A percentile compares a stretch with the other conserved stretches of the same genome.
These are phyloP conservation scores for Sinella curviseta DNA, from an alignment of 1,140 invertebrate species.

Conservation along the genomic window DNA sequence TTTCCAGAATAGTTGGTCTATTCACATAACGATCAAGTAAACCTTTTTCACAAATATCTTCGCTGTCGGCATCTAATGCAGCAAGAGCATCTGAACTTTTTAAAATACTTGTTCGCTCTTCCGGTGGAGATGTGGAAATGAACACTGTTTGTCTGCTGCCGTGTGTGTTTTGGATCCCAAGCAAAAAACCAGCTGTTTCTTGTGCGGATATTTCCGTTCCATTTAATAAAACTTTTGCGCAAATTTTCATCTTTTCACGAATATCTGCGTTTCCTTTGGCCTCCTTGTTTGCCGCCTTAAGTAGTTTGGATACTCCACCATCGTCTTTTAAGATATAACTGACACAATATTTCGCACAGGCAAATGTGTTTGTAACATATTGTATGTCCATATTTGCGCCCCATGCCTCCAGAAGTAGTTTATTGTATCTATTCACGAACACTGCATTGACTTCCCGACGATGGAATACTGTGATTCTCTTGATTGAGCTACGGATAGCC, in stretches of 20 bases:
- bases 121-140: conserved; percentile 30
- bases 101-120: conserved; percentile 3
- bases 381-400: conserved; percentile 53
- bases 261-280: conserved; percentile 26
- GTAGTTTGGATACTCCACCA: conserved; percentile 36
- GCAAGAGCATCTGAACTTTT: conserved; percentile 7
- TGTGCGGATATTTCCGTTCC: conserved; percentile 47
- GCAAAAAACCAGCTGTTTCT: conserved; percentile 50
- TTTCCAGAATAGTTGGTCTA: background rate
- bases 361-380: conserved; percentile 49
- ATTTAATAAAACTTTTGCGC: too few species aligned
- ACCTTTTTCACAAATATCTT: conserved; percentile 22
- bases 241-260: conserved; percentile 16
- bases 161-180: conserved; percentile 47
- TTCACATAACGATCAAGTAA: background rate
- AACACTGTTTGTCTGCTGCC: conserved; percentile 40
- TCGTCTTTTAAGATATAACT: conserved; percentile 42
- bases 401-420: conserved; percentile 48
- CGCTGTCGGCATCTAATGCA: background rate
- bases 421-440: conserved; percentile 50
- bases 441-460: conserved; percentile 41
- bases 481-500: background rate
- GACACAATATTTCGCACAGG: conserved; percentile 48
- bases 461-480: conserved; percentile 28
- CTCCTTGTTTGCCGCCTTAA: conserved; percentile 37